Percentiles rank a stretch among this genome's conserved stretches.
phyloP scores from a whole-genome alignment of 2,113 vertebrate genomes.

The Brienomyrus longianalis region DNA sequence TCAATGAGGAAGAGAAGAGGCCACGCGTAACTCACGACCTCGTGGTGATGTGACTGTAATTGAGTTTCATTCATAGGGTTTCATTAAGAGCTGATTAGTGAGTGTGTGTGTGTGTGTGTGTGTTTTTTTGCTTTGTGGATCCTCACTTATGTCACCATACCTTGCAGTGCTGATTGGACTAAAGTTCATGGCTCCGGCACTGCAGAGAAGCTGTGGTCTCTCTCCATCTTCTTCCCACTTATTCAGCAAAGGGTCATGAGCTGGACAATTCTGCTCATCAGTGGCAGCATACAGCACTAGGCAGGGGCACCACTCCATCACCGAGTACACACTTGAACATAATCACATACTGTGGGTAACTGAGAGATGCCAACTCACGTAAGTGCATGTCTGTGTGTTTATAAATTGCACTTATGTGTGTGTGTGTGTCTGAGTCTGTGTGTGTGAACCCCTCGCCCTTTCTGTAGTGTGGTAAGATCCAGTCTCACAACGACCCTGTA shows the following conservation, averaged over 20 bases:
- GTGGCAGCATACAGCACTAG: neutral
- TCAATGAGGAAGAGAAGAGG: neutral
- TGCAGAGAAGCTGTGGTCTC: neutral
- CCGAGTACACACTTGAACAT: neutral
- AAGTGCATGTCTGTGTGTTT: neutral
- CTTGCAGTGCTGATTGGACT: neutral
- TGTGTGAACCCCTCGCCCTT: neutral
- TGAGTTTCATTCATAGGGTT: neutral
- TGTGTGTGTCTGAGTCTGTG: neutral
- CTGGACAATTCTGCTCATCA: neutral
- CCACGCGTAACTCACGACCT: neutral
- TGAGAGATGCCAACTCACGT: neutral
- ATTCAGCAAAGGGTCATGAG: neutral
- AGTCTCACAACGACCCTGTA: neutral
- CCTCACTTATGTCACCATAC: neutral
- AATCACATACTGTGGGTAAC: neutral
- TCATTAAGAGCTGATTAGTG: neutral
- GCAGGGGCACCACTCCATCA: neutral
- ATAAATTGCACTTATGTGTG: neutral
- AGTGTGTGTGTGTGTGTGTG: neutral
- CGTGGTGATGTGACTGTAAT: neutral
- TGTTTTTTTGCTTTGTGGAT: neutral
- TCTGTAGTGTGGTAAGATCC: neutral
- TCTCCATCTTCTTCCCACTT: neutral
- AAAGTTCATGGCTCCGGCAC: neutral